Percentiles rank a stretch among this genome's conserved stretches.
phyloP scores from a whole-genome alignment of 2,888 invertebrate species.

The Aphidius colemani region DNA sequence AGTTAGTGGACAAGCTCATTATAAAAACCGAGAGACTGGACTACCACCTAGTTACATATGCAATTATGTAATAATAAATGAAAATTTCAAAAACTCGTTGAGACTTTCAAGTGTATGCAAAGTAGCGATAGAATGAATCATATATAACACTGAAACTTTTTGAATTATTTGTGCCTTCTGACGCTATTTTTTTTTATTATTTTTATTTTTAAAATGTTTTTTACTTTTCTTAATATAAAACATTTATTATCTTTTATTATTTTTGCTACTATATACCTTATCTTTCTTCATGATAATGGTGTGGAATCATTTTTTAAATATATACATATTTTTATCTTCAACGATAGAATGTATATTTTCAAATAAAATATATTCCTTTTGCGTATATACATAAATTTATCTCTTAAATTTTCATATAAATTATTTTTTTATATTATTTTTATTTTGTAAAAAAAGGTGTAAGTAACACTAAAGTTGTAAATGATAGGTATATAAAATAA shows the following conservation, averaged over 20 bases:
- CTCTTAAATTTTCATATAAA: too few species aligned
- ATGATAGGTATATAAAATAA: too few species aligned
- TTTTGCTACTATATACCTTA: background rate
- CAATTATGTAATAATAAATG: slow-evolving; percentile 27
- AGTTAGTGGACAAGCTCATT: background rate
- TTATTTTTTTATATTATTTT: too few species aligned
- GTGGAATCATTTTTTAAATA: background rate
- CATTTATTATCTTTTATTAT: too few species aligned
- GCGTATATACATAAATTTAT: too few species aligned
- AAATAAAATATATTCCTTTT: too few species aligned
- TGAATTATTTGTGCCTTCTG: background rate
- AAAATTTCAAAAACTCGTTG: slow-evolving; percentile 19
- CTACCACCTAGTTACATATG: slow-evolving; percentile 26
- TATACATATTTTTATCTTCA: background rate
- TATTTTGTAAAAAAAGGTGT: too few species aligned
- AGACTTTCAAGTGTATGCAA: background rate
- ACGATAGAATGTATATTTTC: background rate
- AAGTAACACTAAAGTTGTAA: too few species aligned
- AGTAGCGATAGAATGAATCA: slow-evolving; percentile 6
- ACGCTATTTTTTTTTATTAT: background rate
- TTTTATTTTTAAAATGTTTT: background rate
- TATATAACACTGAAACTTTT: background rate
- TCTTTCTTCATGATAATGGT: background rate
- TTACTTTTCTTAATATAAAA: too few species aligned
- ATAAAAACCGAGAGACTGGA: background rate